Evolutionary conservation across 92 coral and sea anemone genomes (phyloP).

Genomic region (Epizoanthus scotinus): DNA sequence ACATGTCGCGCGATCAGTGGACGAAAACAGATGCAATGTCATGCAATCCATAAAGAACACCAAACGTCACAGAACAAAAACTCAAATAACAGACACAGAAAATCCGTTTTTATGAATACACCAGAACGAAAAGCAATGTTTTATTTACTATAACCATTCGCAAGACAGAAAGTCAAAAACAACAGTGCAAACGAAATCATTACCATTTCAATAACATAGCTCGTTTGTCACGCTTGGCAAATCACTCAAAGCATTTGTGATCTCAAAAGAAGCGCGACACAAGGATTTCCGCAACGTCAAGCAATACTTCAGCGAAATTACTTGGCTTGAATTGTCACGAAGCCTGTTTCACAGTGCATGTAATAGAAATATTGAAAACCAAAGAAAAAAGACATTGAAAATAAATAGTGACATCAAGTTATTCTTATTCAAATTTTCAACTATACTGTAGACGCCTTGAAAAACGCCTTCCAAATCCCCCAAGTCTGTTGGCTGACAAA

Average conservation of each 20-base stretch:
- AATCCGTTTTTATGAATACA: not conserved
- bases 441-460: not conserved
- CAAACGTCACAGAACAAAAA: not conserved
- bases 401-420: not conserved
- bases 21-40: not conserved
- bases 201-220: not conserved
- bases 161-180: slow-evolving; percentile 1
- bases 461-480: slow-evolving; percentile 32
- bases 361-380: not conserved
- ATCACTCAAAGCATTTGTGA: slow-evolving; percentile 6
- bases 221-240: slow-evolving; percentile 40
- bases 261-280: not conserved
- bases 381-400: not conserved
- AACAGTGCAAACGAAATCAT: slow-evolving; percentile 17
- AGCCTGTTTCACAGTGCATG: not conserved
- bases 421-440: slow-evolving; percentile 27
- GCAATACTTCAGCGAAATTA: not conserved
- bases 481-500: not conserved
- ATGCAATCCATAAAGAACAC: slow-evolving; percentile 17
- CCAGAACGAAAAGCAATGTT: not conserved
- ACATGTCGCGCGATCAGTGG: slow-evolving; percentile 3
- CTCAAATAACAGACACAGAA: not conserved
- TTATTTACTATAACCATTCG: not conserved
- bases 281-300: too few relatives aligned
- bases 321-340: slow-evolving; percentile 9